Conservation (phyloP, 2,113 vertebrate species). For the Zeus faber region DNA sequence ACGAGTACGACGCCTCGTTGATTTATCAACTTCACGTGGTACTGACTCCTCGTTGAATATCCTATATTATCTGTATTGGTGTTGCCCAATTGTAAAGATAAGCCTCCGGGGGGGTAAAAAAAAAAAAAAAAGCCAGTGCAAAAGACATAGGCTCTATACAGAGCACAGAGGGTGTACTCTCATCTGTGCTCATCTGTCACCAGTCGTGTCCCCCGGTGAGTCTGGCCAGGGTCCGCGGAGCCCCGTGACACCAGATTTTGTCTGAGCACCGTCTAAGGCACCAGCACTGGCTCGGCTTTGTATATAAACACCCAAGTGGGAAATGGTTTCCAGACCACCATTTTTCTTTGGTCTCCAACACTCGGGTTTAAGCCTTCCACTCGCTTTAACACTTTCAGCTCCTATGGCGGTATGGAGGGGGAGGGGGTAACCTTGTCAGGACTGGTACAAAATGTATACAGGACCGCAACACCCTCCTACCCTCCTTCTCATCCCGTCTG, state of each 20-base stretch:
- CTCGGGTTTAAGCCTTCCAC: constrained; percentile 13
- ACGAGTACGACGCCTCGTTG: too few relatives aligned
- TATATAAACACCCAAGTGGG: constrained; percentile 58
- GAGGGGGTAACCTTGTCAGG: neutral
- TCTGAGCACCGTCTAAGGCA: constrained; percentile 36
- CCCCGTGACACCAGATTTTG: constrained; percentile 23
- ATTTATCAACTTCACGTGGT: too few relatives aligned
- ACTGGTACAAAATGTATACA: neutral
- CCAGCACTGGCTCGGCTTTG: constrained; percentile 18
- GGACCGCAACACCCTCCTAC: neutral
- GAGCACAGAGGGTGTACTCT: constrained; percentile 24
- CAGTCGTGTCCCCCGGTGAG: constrained; percentile 22
- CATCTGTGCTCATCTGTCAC: constrained; percentile 47
- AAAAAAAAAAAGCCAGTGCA: constrained; percentile 24
- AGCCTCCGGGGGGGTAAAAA: constrained; percentile 14
- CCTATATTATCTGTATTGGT: too few relatives aligned
- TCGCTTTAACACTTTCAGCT: constrained; percentile 23
- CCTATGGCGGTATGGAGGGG: neutral
- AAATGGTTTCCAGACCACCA: constrained; percentile 63
- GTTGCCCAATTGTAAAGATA: constrained; percentile 22
- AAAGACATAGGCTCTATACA: constrained; percentile 22
- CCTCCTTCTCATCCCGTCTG: constrained; percentile 13
- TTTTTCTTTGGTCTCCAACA: constrained; percentile 16
- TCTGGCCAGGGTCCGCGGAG: constrained; percentile 27
- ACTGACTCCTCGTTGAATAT: too few relatives aligned